Conservation (phyloP, 2,113 vertebrate genomes). For the Thinocorus orbignyianus region DNA sequence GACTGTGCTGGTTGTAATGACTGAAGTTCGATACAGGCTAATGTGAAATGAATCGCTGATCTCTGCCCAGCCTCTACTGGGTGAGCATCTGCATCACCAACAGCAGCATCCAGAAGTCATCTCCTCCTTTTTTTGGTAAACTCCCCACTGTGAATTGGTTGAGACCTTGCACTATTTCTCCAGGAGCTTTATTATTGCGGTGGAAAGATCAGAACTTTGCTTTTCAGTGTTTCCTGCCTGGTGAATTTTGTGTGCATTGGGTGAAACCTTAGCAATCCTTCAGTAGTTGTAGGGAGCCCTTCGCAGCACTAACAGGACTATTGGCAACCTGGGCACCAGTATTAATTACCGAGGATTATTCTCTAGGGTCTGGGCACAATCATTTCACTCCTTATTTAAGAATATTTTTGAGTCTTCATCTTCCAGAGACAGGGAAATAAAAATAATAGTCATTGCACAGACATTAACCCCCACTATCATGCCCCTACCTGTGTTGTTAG, state of each 20-base stretch:
- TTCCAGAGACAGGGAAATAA: background rate
- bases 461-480: background rate
- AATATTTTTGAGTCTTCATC: background rate
- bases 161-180: background rate
- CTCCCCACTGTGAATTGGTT: background rate
- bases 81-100: background rate
- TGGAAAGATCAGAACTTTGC: background rate
- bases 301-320: background rate
- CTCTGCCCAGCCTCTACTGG: background rate
- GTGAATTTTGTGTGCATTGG: background rate
- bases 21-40: conserved; percentile 30
- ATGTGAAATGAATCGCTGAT: conserved; percentile 58
- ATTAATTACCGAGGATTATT: background rate
- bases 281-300: background rate
- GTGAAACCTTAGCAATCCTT: background rate
- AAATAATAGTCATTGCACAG: background rate
- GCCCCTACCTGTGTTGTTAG: background rate
- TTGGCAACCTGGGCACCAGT: background rate
- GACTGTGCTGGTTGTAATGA: conserved; percentile 24
- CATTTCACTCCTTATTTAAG: background rate
- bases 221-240: background rate
- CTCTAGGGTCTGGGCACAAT: background rate
- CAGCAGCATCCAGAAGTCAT: background rate
- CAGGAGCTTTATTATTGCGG: background rate
- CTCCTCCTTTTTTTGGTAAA: background rate